phyloP scores from a whole-genome alignment of 2,888 invertebrate species.

The Osedax fenrisi region DNA sequence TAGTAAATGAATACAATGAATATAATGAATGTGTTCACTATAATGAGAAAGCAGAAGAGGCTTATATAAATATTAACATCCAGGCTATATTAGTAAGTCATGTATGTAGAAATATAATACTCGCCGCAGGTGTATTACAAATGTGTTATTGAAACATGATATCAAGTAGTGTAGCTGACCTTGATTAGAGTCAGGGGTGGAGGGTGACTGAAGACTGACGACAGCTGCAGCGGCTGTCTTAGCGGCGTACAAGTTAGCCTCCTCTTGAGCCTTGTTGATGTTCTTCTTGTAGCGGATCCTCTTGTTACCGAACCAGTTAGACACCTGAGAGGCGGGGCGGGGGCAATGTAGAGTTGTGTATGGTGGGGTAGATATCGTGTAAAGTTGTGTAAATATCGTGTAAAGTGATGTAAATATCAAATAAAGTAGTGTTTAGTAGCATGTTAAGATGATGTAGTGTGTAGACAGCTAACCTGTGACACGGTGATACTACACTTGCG shows the following conservation, averaged over 20 bases:
- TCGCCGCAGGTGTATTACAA: too few species aligned
- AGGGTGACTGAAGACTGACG: conserved; percentile 15
- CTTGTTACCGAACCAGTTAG: conserved; percentile 99
- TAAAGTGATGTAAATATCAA: conserved; percentile 18
- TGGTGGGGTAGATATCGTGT: neutral
- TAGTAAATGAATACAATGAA: too few species aligned
- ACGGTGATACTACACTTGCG: conserved; percentile 97
- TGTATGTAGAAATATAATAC: too few species aligned
- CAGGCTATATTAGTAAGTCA: too few species aligned
- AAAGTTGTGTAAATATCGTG: neutral
- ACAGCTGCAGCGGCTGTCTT: conserved; percentile 56
- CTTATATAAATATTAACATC: too few species aligned
- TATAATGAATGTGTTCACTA: too few species aligned
- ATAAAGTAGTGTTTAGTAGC: conserved; percentile 21
- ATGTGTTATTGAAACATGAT: too few species aligned
- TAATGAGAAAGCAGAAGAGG: too few species aligned
- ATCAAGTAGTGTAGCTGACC: neutral
- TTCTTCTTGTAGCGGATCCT: conserved; percentile 99
- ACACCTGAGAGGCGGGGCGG: too few species aligned
- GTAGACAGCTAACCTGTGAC: too few species aligned
- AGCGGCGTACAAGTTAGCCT: conserved; percentile 94
- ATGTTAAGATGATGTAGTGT: too few species aligned
- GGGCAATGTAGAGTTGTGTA: neutral
- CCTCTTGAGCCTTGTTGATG: conserved; percentile 97
- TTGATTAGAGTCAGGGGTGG: conserved; percentile 12